Evolutionary conservation across 2,888 invertebrate genomes (phyloP).

Genomic region (Drosophila melanosoma): DNA sequence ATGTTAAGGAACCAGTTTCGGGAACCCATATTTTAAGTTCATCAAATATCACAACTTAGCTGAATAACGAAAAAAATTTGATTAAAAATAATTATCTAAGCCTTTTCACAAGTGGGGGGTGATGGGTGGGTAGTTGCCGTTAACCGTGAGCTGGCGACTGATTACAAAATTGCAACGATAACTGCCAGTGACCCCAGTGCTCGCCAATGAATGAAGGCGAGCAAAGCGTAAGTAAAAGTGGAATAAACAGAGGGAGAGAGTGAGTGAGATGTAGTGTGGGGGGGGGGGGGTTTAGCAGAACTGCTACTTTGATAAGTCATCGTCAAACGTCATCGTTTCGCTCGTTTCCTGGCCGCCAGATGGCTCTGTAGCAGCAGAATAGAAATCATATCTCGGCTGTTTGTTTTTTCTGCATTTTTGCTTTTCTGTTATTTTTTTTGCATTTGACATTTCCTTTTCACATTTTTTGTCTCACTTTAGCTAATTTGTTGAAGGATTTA

Average conservation of each 20-base stretch:
- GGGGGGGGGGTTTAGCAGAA: not conserved
- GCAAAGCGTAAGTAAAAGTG: slow-evolving; percentile 17
- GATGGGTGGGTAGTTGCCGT: slow-evolving; percentile 30
- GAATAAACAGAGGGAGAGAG: not conserved
- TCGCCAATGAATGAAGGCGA: slow-evolving; percentile 36
- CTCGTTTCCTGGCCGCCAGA: slow-evolving; percentile 40
- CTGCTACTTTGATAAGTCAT: slow-evolving; percentile 49
- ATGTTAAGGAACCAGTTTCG: not conserved
- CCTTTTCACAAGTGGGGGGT: not conserved
- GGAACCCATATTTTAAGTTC: not conserved
- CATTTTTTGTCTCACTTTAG: not conserved
- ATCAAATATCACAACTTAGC: not conserved
- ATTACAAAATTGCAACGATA: slow-evolving; percentile 84
- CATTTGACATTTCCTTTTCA: slow-evolving; percentile 17
- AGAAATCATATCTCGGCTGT: slow-evolving; percentile 12
- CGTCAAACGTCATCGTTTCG: slow-evolving; percentile 30
- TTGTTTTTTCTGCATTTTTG: not conserved
- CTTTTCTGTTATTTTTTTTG: slow-evolving; percentile 3
- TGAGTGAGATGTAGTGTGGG: not conserved
- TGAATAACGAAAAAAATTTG: not conserved
- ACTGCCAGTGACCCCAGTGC: slow-evolving; percentile 81
- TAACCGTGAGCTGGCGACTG: slow-evolving; percentile 82
- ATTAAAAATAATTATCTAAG: not conserved
- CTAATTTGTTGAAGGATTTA: slow-evolving; percentile 1
- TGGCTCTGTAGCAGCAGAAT: slow-evolving; percentile 12